A percentile compares a stretch with the other conserved stretches of the same genome.
These are phyloP conservation scores for Prunella fulvescens DNA, from an alignment of 2,113 vertebrate genomes.

Conservation along the genomic window DNA sequence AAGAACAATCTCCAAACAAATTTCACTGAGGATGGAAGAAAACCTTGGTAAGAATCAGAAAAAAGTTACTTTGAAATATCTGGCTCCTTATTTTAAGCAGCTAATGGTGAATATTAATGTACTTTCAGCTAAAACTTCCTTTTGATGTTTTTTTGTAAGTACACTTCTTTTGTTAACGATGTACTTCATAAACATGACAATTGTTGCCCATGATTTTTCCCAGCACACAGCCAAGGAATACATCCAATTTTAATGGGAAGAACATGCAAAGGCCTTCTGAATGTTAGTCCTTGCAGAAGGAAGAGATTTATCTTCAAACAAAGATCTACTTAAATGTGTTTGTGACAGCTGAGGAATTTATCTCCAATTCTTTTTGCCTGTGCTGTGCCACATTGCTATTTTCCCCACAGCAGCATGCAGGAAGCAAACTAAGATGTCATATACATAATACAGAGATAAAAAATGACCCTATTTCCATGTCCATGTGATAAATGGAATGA, in stretches of 20 bases:
- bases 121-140: constrained; percentile 5
- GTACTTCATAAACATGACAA: constrained; percentile 46
- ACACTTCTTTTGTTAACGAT: constrained; percentile 13
- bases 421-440: constrained; percentile 76
- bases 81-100: not conserved
- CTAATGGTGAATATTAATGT: not conserved
- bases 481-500: constrained; percentile 76
- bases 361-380: constrained; percentile 68
- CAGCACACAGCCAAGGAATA: constrained; percentile 16
- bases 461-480: constrained; percentile 76
- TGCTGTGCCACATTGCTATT: constrained; percentile 58
- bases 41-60: not conserved
- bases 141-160: constrained; percentile 18
- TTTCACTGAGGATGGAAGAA: not conserved
- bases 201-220: constrained; percentile 46
- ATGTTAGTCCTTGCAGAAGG: constrained; percentile 59
- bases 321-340: constrained; percentile 69
- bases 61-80: not conserved
- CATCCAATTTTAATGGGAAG: constrained; percentile 57
- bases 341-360: constrained; percentile 75
- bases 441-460: constrained; percentile 79
- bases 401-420: constrained; percentile 65
- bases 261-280: constrained; percentile 35
- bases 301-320: constrained; percentile 72
- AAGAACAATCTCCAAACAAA: not conserved